These are phyloP conservation scores for Heliothis virescens DNA, from an alignment of 1,140 invertebrate species.

Conservation along the genomic window DNA sequence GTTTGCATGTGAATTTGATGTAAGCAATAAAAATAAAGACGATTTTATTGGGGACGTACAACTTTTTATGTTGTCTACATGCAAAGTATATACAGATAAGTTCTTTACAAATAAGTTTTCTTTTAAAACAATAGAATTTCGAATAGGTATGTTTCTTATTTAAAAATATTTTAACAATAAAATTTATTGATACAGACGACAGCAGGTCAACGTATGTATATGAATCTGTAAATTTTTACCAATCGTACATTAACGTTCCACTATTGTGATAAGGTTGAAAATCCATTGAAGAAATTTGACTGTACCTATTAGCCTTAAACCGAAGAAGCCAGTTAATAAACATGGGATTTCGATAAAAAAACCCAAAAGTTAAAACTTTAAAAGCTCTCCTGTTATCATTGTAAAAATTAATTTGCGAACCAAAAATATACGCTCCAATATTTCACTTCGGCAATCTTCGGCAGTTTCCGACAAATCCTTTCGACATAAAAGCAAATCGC, in stretches of 20 bases:
- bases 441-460: conserved; percentile 11
- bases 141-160: too few relatives aligned
- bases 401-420: conserved; percentile 8
- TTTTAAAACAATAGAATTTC: too few relatives aligned
- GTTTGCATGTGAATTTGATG: conserved; percentile 11
- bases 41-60: not conserved
- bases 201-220: too few relatives aligned
- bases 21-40: not conserved
- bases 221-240: too few relatives aligned
- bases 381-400: not conserved
- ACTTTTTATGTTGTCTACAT: not conserved
- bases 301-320: not conserved
- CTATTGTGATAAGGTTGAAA: too few relatives aligned
- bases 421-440: not conserved
- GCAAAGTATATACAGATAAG: not conserved
- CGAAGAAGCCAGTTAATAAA: not conserved
- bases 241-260: too few relatives aligned
- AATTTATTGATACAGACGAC: too few relatives aligned
- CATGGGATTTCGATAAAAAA: not conserved
- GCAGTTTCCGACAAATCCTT: conserved; percentile 30
- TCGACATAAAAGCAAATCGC: conserved; percentile 20
- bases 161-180: too few relatives aligned
- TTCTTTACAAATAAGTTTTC: too few relatives aligned
- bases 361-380: not conserved
- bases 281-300: too few relatives aligned